These are phyloP conservation scores for Fragum sueziense DNA, from an alignment of 2,888 invertebrate genomes.

Conservation along the genomic window DNA sequence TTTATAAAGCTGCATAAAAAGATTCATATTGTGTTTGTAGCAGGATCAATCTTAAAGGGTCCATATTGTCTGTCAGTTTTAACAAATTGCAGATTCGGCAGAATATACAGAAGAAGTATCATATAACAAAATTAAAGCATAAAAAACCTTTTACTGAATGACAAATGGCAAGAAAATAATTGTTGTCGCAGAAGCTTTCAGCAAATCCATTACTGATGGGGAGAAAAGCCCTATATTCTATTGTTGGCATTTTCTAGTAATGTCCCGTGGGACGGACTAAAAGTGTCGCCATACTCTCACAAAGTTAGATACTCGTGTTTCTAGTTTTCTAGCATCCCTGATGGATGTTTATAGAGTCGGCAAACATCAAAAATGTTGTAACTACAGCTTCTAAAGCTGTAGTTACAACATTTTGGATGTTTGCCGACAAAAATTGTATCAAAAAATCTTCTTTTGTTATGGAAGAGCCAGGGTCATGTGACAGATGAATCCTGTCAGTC, in stretches of 20 bases:
- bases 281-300: constrained; percentile 14
- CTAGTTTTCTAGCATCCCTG: neutral
- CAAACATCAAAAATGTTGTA: neutral
- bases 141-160: neutral
- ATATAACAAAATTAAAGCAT: neutral
- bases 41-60: no score
- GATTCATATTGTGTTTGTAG: no score
- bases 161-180: constrained; percentile 7
- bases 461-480: constrained; percentile 1
- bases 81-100: neutral
- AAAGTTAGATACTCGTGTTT: neutral
- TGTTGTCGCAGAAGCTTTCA: neutral
- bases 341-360: neutral
- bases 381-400: no score
- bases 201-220: constrained; percentile 9
- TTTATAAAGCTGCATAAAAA: no score
- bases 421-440: neutral
- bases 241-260: constrained; percentile 11
- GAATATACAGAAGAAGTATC: neutral
- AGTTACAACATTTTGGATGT: no score
- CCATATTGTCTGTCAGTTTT: neutral
- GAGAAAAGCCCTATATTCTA: constrained; percentile 6
- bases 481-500: constrained; percentile 26
- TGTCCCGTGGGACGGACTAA: constrained; percentile 1
- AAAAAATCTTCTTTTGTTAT: constrained; percentile 5